Percentiles rank a stretch among this genome's conserved stretches.
Evolutionary conservation across 2,888 invertebrate species (phyloP).

Genomic region (Phytoseiulus persimilis): DNA sequence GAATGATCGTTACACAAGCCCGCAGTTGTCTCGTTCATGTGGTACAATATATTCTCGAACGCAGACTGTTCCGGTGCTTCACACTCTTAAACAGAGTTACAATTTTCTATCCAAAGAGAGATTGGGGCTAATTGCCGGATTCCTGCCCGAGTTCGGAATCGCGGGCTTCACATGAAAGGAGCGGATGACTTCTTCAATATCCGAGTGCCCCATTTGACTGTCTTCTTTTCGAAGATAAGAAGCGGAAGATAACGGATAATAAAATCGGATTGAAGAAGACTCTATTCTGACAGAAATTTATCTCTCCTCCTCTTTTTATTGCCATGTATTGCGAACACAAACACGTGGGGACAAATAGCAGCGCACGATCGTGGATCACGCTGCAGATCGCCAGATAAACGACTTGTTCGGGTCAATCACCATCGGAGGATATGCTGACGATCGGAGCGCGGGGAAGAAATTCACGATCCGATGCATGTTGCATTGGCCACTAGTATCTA

Average conservation of each 20-base stretch:
- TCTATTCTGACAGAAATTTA: not conserved
- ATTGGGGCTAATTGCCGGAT: too few species aligned
- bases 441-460: not conserved
- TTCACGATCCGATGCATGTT: not conserved
- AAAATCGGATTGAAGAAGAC: not conserved
- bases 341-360: not conserved
- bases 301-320: not conserved
- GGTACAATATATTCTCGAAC: too few species aligned
- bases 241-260: not conserved
- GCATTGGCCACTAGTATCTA: too few species aligned
- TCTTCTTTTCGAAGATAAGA: not conserved
- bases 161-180: not conserved
- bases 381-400: not conserved
- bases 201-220: not conserved
- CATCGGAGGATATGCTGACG: not conserved
- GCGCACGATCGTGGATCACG: not conserved
- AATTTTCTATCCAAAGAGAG: too few species aligned
- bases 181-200: not conserved
- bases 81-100: too few species aligned
- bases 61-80: too few species aligned
- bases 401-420: not conserved
- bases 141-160: not conserved
- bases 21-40: too few species aligned
- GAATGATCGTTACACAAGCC: too few species aligned
- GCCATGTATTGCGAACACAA: not conserved